A percentile compares a stretch with the other conserved stretches of the same genome.
These are phyloP conservation scores for Machaerirhynchus nigripectus DNA, from an alignment of 2,113 vertebrate species.

Conservation along the genomic window DNA sequence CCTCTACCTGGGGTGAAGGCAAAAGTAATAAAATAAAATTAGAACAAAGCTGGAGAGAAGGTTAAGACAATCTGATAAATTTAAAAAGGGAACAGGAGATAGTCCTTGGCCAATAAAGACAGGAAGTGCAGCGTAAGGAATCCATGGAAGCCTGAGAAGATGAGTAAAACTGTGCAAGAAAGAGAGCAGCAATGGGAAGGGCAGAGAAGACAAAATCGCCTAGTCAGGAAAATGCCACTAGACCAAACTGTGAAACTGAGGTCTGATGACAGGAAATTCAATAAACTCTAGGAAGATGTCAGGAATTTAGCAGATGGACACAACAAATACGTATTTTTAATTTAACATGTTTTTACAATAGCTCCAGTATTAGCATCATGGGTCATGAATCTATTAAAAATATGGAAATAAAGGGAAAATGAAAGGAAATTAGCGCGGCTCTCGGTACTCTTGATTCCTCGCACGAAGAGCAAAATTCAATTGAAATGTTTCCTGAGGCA, in stretches of 20 bases:
- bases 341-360: constrained; percentile 9
- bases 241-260: background rate
- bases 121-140: background rate
- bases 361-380: background rate
- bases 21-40: background rate
- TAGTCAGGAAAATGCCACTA: background rate
- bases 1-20: background rate
- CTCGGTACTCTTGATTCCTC: constrained; percentile 23
- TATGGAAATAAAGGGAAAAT: constrained; percentile 18
- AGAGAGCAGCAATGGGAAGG: background rate
- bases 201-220: background rate
- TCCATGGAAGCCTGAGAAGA: background rate
- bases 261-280: background rate
- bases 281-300: background rate
- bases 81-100: background rate
- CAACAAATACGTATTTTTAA: background rate
- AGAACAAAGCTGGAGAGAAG: background rate
- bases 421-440: constrained; percentile 34
- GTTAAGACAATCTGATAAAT: background rate
- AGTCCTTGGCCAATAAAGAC: background rate
- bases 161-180: background rate
- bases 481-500: constrained; percentile 63
- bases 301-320: background rate
- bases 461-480: constrained; percentile 56
- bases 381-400: constrained; percentile 38